Evolutionary conservation across 2,888 invertebrate species (phyloP), one percentile per base, ranked within the genome.

Genomic region (Eupithecia vulgata): DNA sequence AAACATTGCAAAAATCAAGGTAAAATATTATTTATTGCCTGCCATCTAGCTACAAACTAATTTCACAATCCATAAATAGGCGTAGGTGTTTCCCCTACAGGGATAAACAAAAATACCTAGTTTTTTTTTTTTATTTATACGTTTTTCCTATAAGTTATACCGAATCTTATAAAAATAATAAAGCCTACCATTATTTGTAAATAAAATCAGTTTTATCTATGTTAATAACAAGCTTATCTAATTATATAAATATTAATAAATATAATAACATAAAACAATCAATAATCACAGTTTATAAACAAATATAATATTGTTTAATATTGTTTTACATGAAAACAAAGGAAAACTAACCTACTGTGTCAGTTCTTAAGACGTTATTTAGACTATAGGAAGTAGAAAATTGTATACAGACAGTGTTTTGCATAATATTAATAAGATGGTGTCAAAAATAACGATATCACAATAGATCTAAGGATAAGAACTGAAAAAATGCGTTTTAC

Each of bases 241-340:
- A 4, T 57, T 34, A 1, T 30, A 65, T 67, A n/a, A 25, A 67
- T 62, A 67, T 37, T 25, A 68, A 42, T 57, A 13, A n/a, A 25
- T 25, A 25, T 4, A 57, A 34, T 34, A 68, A 52, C 21, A 70
- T 25, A 21, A 64, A 57, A 68, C 64, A 66, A 72, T 64, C 40
- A 68, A 66, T 59, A 72, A 73, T 73, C 70, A 73, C 73, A 73
- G 73, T 37, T 62, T n/a, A 67, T 40, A 62, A 21, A 62, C 7
- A 30, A 30, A 17, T 61, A 34, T 17, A 34, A 61, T 34, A 61
- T 61, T 61, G 34, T 52, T n/a, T 7, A 6, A 17, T 5, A 59
- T 59, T 13, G 12, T 57, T 57, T 57, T 57, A 25, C 57, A 57
- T 12, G 57, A 57, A 57, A 57, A 25, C 25, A 57, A 57, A 25